Evolutionary conservation across 2,888 invertebrate species (phyloP).

Genomic region (Tachina grossa): DNA sequence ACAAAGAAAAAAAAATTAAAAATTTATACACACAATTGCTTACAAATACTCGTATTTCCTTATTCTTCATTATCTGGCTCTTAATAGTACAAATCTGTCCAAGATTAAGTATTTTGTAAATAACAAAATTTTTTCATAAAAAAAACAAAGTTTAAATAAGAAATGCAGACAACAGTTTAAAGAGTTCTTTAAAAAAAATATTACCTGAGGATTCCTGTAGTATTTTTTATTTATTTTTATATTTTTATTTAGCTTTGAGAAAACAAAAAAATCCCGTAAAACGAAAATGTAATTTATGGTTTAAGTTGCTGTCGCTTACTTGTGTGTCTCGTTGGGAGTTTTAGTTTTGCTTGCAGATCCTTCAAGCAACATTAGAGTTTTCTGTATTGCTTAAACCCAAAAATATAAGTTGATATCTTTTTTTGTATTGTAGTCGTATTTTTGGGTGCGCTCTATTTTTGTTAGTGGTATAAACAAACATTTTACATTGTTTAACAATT

Average conservation of each 20-base stretch:
- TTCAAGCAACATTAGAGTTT: not conserved
- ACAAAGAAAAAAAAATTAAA: not conserved
- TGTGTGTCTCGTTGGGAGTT: constrained; percentile 14
- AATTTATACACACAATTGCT: not conserved
- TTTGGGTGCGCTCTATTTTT: not conserved
- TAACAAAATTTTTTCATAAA: constrained; percentile 16
- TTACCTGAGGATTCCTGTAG: not conserved
- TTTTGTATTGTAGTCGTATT: constrained; percentile 18
- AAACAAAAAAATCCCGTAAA: constrained; percentile 1
- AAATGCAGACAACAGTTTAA: constrained; percentile 1
- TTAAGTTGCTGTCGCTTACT: constrained; percentile 60
- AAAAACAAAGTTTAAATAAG: not conserved
- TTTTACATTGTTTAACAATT: constrained; percentile 61
- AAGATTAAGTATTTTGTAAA: constrained; percentile 68
- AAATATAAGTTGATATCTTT: not conserved
- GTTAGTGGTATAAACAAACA: constrained; percentile 33
- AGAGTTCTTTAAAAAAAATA: not conserved
- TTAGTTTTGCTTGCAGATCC: constrained; percentile 23
- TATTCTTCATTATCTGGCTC: constrained; percentile 31
- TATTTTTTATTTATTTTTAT: not conserved
- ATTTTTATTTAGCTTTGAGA: not conserved
- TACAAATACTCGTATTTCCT: constrained; percentile 16
- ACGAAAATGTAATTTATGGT: constrained; percentile 63
- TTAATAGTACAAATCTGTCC: constrained; percentile 51
- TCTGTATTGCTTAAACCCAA: constrained; percentile 1